Base-by-base conservation (phyloP, 2,888 invertebrate species). In the Drosophila robusta region DNA sequence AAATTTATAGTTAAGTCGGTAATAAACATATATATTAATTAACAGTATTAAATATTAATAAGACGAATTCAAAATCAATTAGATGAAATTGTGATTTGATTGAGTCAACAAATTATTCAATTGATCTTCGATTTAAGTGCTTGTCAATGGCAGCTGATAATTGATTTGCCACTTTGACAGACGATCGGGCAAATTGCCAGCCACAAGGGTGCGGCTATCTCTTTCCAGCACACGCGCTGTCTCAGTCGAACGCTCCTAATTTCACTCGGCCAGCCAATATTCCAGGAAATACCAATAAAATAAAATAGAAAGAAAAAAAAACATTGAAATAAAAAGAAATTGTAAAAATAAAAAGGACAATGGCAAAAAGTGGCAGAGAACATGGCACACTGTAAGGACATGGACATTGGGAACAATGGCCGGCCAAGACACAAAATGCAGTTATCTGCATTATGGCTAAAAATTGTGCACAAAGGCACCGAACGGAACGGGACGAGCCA, bases 211-310 rank as follows among this genome's bases (percentile, higher is more conserved):
- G 29, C 8, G 22, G 34, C 36, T 3, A 2, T 41, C 45, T 24
- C 38, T 14, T 4, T 44, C 26, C 18, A 26, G 11, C 55, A 11
- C 55, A 18, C 18, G 18, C 18, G 44, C 56, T 8, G 9, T 38
- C 49, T 38, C 46, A 41, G 0, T 18, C 51, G 39, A 44, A 38
- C 57, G 58, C 70, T 45, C 66, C 56, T 65, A 65, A 70, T 74
- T 45, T 65, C 49, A 18, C 18, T 46, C 22, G 50, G 64, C 32
- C 22, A 41, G 50, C 47, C 29, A 56, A 49, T 38, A 32, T 81
- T 85, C 81, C 67, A 12, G 70, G 83, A 82, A 82, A 57, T 49
- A 61, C 82, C 80, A 82, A 85, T 82, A 80, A 85, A 78, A 74
- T 73, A 57, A 51, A 62, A 49, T 18, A 32, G 39, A 56, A 34